phyloP scores from a whole-genome alignment of 1,140 invertebrate genomes.

The Drosophila biarmipes region DNA sequence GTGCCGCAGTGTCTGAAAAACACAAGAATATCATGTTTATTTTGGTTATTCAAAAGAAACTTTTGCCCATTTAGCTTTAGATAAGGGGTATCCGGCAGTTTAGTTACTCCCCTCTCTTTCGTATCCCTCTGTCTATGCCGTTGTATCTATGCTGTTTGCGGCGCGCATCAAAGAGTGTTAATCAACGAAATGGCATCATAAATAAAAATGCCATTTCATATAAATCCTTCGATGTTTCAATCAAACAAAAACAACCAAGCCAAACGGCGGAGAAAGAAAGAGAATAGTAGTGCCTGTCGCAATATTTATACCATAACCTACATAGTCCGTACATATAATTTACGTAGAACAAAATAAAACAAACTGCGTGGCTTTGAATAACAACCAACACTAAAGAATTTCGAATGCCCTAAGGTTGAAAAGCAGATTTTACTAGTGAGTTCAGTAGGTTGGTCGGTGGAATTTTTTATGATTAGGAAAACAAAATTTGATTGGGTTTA shows the following conservation, averaged over 20 bases:
- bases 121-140: not conserved
- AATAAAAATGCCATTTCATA: constrained; percentile 80
- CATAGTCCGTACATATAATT: constrained; percentile 54
- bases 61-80: not conserved
- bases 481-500: too few species aligned
- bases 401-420: not conserved
- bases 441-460: not conserved
- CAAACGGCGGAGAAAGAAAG: constrained; percentile 2
- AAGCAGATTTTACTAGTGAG: too few species aligned
- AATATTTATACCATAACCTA: constrained; percentile 67
- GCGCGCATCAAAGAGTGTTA: constrained; percentile 71
- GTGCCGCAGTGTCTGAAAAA: too few species aligned
- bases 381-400: constrained; percentile 8
- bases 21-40: not conserved
- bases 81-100: constrained; percentile 1
- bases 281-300: constrained; percentile 4
- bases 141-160: constrained; percentile 4
- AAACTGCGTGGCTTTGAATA: constrained; percentile 36
- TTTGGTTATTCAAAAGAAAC: not conserved
- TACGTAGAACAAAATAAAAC: constrained; percentile 63
- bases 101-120: not conserved
- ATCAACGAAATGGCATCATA: constrained; percentile 81
- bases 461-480: too few species aligned
- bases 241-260: constrained; percentile 65
- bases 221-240: constrained; percentile 78